phyloP scores from a whole-genome alignment of 2,888 invertebrate species.

The Clunio marinus region DNA sequence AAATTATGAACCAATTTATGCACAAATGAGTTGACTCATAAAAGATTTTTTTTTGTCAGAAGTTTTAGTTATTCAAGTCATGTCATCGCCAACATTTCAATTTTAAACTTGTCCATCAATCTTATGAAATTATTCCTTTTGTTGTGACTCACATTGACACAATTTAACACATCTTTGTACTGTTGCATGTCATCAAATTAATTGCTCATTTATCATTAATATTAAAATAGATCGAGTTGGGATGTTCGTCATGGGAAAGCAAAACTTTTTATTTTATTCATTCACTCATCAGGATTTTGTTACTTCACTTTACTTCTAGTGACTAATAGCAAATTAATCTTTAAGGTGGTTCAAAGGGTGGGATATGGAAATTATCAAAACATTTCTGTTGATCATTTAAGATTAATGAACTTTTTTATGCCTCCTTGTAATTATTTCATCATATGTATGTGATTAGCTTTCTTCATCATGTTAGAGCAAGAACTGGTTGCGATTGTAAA shows the following conservation, averaged over 20 bases:
- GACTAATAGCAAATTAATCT: conserved; percentile 1
- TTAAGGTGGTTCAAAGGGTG: conserved; percentile 25
- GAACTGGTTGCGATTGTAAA: conserved; percentile 16
- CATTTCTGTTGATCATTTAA: conserved; percentile 4
- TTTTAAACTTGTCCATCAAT: too few species aligned
- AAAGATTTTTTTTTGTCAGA: too few species aligned
- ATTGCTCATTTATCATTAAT: conserved; percentile 21
- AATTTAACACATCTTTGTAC: too few species aligned
- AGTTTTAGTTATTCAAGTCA: too few species aligned
- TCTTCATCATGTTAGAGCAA: conserved; percentile 34
- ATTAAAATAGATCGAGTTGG: background rate
- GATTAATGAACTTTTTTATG: conserved; percentile 34
- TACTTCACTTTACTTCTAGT: too few species aligned
- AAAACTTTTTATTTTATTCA: too few species aligned
- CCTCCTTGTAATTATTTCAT: conserved; percentile 27
- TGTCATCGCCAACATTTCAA: too few species aligned
- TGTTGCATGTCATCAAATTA: conserved; percentile 13
- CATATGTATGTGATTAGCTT: conserved; percentile 28
- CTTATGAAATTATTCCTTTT: too few species aligned
- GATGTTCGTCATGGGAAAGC: conserved; percentile 18
- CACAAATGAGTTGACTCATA: too few species aligned
- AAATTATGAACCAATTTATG: too few species aligned
- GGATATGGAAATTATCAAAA: conserved; percentile 32
- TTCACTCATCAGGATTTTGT: too few species aligned
- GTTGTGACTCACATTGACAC: too few species aligned